These are phyloP conservation scores for Solenopsis invicta DNA, from an alignment of 1,140 invertebrate species.

Conservation along the genomic window DNA sequence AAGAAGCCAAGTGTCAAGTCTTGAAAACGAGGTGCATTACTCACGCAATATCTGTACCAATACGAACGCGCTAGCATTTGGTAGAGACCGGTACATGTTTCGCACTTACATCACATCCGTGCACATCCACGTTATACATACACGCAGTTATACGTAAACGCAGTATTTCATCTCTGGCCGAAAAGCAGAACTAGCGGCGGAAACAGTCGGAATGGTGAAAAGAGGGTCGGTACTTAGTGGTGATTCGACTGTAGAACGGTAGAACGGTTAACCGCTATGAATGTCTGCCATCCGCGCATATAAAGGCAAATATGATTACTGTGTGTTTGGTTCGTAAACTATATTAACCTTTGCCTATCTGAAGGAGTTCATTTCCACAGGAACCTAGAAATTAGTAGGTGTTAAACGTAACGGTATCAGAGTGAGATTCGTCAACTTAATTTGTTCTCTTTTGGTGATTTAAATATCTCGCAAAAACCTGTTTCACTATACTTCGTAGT, in stretches of 20 bases:
- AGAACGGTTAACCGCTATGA: slow-evolving; percentile 37
- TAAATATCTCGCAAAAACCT: neutral
- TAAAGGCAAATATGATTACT: slow-evolving; percentile 71
- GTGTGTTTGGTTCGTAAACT: slow-evolving; percentile 59
- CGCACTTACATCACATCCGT: neutral
- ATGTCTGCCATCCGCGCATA: slow-evolving; percentile 32
- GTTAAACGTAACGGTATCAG: slow-evolving; percentile 43
- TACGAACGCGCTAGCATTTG: neutral
- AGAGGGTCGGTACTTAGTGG: slow-evolving; percentile 13
- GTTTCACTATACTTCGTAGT: neutral
- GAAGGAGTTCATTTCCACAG: slow-evolving; percentile 33
- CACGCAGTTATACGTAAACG: neutral
- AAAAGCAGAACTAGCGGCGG: neutral
- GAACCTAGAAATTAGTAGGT: slow-evolving; percentile 53
- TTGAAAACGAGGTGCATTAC: neutral
- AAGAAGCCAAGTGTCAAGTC: too few relatives aligned
- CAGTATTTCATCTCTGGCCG: slow-evolving; percentile 23
- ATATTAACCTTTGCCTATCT: slow-evolving; percentile 60
- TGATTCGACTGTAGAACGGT: slow-evolving; percentile 9
- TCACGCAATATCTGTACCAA: neutral
- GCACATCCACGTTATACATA: too few relatives aligned
- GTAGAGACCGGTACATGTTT: neutral
- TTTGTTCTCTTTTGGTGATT: neutral
- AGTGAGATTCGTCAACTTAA: slow-evolving; percentile 1
- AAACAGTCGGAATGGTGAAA: neutral